Evolutionary conservation across 2,888 invertebrate genomes (phyloP).

Genomic region (Drosophila melanosoma): DNA sequence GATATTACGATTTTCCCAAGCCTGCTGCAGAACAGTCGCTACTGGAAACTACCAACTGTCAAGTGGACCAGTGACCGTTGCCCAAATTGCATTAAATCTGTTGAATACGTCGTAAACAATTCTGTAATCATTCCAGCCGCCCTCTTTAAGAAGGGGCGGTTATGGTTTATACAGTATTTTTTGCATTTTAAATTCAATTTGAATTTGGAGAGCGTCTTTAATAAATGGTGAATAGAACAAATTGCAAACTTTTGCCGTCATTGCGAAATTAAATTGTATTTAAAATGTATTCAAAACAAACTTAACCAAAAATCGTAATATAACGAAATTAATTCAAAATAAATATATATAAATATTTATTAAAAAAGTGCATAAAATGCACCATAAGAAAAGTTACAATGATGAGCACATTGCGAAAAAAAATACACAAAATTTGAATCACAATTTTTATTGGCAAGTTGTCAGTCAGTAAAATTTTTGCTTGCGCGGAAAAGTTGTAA

Average conservation of each 20-base stretch:
- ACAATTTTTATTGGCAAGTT: constrained; percentile 10
- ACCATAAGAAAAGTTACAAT: constrained; percentile 8
- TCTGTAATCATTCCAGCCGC: constrained; percentile 19
- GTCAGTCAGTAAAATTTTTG: constrained; percentile 5
- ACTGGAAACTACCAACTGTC: constrained; percentile 23
- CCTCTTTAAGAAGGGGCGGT: neutral
- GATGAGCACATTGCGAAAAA: constrained; percentile 7
- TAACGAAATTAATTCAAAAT: constrained; percentile 18
- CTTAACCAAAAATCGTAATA: constrained; percentile 19
- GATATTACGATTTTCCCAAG: constrained; percentile 46
- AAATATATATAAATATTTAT: neutral
- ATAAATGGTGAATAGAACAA: constrained; percentile 73
- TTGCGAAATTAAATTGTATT: constrained; percentile 68
- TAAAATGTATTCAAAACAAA: constrained; percentile 35
- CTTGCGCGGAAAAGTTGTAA: constrained; percentile 1
- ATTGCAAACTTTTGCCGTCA: constrained; percentile 55
- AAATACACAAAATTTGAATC: neutral
- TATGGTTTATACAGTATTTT: constrained; percentile 24
- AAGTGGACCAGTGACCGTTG: constrained; percentile 46
- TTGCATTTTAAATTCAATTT: constrained; percentile 57
- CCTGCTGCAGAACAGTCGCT: constrained; percentile 5
- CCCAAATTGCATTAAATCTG: constrained; percentile 64
- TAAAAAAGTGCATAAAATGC: constrained; percentile 22
- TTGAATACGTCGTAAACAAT: constrained; percentile 33
- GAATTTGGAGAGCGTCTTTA: constrained; percentile 70